phyloP scores from a whole-genome alignment of 1,140 invertebrate genomes.

The Drosophila watanabei region DNA sequence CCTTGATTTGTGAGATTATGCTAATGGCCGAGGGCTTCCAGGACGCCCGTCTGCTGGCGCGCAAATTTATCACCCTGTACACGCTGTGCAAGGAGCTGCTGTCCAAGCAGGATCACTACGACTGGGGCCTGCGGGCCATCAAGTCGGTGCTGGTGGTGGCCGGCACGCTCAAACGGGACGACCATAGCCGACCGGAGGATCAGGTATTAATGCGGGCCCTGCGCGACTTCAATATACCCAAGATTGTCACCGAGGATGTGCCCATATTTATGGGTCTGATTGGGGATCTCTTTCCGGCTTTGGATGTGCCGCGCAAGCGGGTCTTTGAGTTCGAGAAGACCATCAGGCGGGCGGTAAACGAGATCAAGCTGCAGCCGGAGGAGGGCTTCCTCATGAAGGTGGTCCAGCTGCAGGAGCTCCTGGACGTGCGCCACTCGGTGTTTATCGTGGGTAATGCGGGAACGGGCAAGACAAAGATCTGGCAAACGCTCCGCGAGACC shows the following conservation, averaged over 20 bases:
- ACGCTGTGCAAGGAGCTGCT: slow-evolving; percentile 92
- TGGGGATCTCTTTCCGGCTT: slow-evolving; percentile 92
- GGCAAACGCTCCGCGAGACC: slow-evolving; percentile 93
- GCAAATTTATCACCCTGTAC: slow-evolving; percentile 94
- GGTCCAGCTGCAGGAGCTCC: slow-evolving; percentile 94
- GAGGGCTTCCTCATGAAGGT: slow-evolving; percentile 93
- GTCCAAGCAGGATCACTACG: slow-evolving; percentile 95
- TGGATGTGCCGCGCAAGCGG: slow-evolving; percentile 92
- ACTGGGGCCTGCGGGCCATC: slow-evolving; percentile 94
- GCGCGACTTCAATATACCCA: slow-evolving; percentile 94
- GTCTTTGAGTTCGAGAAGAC: slow-evolving; percentile 92
- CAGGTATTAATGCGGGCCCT: slow-evolving; percentile 92
- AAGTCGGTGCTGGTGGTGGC: slow-evolving; percentile 95
- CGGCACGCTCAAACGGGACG: slow-evolving; percentile 88
- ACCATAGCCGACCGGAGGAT: slow-evolving; percentile 89
- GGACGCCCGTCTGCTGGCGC: slow-evolving; percentile 91
- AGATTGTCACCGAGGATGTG: slow-evolving; percentile 94
- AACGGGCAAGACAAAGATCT: slow-evolving; percentile 95
- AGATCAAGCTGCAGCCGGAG: slow-evolving; percentile 94
- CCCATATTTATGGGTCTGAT: slow-evolving; percentile 94
- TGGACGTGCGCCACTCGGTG: slow-evolving; percentile 95
- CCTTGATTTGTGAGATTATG: slow-evolving; percentile 95
- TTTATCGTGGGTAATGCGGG: slow-evolving; percentile 95
- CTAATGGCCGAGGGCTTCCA: slow-evolving; percentile 94
- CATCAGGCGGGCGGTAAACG: slow-evolving; percentile 90